Conservation (phyloP, 2,888 invertebrate genomes). For the Allolobophora icterica region DNA sequence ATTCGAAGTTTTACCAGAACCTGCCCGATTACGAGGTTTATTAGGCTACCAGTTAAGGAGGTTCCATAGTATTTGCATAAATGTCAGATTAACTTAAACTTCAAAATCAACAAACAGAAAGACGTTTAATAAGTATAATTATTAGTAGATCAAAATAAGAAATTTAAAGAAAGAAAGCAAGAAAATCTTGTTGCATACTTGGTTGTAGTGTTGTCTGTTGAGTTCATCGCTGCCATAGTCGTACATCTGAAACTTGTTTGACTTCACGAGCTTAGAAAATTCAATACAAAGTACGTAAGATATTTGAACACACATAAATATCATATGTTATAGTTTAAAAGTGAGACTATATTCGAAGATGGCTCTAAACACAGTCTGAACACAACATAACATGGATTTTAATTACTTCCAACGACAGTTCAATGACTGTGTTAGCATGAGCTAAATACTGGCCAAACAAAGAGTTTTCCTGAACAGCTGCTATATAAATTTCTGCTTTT, state of each 20-base stretch:
- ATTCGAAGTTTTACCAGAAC: no score
- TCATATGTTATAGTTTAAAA: neutral
- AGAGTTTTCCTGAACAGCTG: no score
- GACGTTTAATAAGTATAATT: neutral
- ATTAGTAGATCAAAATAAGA: neutral
- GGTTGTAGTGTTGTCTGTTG: conserved; percentile 61
- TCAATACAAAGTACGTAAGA: neutral
- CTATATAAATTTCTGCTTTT: no score
- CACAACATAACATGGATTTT: no score
- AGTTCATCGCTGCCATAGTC: conserved; percentile 72
- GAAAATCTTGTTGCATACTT: conserved; percentile 51
- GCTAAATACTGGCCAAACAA: no score
- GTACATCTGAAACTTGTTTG: conserved; percentile 68
- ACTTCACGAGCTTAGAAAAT: conserved; percentile 48
- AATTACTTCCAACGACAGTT: no score
- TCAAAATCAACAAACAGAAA: neutral
- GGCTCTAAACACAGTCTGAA: no score
- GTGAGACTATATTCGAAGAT: neutral
- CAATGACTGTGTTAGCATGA: no score
- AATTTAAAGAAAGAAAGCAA: neutral
- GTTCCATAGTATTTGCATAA: neutral
- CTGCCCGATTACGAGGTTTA: neutral
- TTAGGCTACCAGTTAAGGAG: no score
- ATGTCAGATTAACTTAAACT: neutral
- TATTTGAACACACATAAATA: no score